Evolutionary conservation across 2,797 vertebrate species (phyloP).

Genomic region (Spondyliosoma cantharus): DNA sequence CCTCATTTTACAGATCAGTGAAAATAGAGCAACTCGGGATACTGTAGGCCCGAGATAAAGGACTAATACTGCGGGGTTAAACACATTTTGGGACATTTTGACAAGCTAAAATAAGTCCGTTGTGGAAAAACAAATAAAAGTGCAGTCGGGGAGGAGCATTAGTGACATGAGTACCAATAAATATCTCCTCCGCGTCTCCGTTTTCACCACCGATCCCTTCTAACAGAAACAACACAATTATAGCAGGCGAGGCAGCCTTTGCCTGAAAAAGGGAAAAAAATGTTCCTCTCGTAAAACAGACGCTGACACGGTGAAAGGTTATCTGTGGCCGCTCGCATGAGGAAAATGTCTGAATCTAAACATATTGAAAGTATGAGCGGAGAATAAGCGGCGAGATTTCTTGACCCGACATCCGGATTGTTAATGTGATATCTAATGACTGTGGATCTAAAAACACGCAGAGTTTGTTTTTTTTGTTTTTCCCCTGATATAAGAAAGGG

Average conservation of each 20-base stretch:
- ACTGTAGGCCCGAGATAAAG: neutral
- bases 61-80: slow-evolving; percentile 11
- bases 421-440: slow-evolving; percentile 48
- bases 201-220: slow-evolving; percentile 61
- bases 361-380: slow-evolving; percentile 29
- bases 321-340: slow-evolving; percentile 52
- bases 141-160: slow-evolving; percentile 31
- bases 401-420: slow-evolving; percentile 36
- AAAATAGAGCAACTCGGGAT: slow-evolving; percentile 25
- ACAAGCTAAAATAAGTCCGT: slow-evolving; percentile 18
- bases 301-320: slow-evolving; percentile 57
- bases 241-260: slow-evolving; percentile 36
- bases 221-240: slow-evolving; percentile 59
- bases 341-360: slow-evolving; percentile 44
- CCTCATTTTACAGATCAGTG: slow-evolving; percentile 34
- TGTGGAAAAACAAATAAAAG: slow-evolving; percentile 54
- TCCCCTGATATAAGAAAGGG: slow-evolving; percentile 24
- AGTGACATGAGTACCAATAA: slow-evolving; percentile 44
- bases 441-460: slow-evolving; percentile 37
- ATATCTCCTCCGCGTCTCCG: slow-evolving; percentile 49
- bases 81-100: slow-evolving; percentile 30
- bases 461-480: slow-evolving; percentile 10
- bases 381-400: slow-evolving; percentile 31
- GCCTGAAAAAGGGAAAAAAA: slow-evolving; percentile 59
- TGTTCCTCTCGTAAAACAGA: slow-evolving; percentile 63